Percentiles rank a stretch among this genome's conserved stretches.
Evolutionary conservation across 1,140 invertebrate genomes (phyloP).

Genomic region (Oryzaephilus surinamensis): DNA sequence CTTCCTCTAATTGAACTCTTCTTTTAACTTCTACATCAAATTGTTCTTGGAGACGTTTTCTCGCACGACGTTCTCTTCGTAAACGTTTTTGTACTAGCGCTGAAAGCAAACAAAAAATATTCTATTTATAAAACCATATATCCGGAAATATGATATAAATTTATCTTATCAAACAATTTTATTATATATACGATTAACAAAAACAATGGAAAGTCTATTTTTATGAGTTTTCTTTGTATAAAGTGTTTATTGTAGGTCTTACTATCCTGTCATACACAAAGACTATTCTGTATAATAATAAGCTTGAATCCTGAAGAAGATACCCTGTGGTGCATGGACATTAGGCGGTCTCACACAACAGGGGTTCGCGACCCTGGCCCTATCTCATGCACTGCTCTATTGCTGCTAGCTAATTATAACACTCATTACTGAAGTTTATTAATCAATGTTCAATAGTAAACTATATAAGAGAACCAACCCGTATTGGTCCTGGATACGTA

Average conservation of each 20-base stretch:
- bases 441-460: constrained; percentile 33
- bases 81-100: constrained; percentile 77
- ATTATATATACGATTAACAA: too few relatives aligned
- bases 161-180: too few relatives aligned
- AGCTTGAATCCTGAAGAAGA: constrained; percentile 6
- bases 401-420: constrained; percentile 33
- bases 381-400: neutral
- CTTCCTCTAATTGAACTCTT: constrained; percentile 66
- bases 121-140: too few relatives aligned
- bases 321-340: constrained; percentile 6
- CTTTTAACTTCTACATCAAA: constrained; percentile 68
- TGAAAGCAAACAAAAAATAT: too few relatives aligned
- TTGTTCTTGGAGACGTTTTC: constrained; percentile 73
- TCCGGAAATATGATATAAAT: too few relatives aligned
- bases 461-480: too few relatives aligned
- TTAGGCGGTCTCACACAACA: too few relatives aligned
- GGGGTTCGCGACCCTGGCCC: constrained; percentile 11
- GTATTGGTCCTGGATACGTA: too few relatives aligned
- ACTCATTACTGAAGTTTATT: constrained; percentile 36
- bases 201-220: too few relatives aligned
- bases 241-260: too few relatives aligned
- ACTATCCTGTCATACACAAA: too few relatives aligned
- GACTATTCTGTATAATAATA: constrained; percentile 9
- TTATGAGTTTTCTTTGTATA: too few relatives aligned
- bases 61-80: constrained; percentile 72